Evolutionary conservation across 1,140 invertebrate species (phyloP), one percentile per base, ranked within the genome.

Genomic region (Palaemon carinicauda): DNA sequence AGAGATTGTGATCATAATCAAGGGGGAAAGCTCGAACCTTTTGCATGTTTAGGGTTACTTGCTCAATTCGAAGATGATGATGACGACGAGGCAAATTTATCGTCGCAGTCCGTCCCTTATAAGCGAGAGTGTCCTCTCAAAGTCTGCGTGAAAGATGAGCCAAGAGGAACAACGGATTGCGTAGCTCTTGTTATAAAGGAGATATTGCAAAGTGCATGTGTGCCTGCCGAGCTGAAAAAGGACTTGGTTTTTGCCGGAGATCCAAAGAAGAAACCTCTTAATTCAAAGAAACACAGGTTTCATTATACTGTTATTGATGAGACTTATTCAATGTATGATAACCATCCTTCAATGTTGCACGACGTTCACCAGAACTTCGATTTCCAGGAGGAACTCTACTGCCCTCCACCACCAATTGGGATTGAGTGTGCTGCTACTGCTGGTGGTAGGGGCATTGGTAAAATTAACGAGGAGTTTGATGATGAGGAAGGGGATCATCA

Each of bases 1-100:
- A 65, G 65, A 21, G 80, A 82, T 69, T 82, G 80, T 82, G 80
- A 82, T 69, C 50, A 12, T 51, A 29, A 17, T 17, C 80, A 74
- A 27, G 80, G 80, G 7, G 80, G 80, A 17, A 33, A 51, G 10
- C 41, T 82, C 15, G 65, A 73, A 0, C 69, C 80, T 52, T 10
- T 19, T 4, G 14, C 15, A 7, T 82, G 80, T 29, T 17, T 52
- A 7, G 1, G 41, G 41, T 12, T 41, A 41, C 41, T 41, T 41
- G 41, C 41, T 12, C 1, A 4, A 12, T 41, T 9, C 12, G 41
- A 0, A 41, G 41, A 4, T 1, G 41, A 41, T 0, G 41, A 41
- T 41, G 41, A 41, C 12, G 41, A 12, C 41, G 41, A 41, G 41
- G 41, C 41, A 9, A 41, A 41, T 41, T 41, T 41, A 12, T 41